phyloP scores from a whole-genome alignment of 2,113 vertebrate genomes.

The Rhabdornis inornatus region DNA sequence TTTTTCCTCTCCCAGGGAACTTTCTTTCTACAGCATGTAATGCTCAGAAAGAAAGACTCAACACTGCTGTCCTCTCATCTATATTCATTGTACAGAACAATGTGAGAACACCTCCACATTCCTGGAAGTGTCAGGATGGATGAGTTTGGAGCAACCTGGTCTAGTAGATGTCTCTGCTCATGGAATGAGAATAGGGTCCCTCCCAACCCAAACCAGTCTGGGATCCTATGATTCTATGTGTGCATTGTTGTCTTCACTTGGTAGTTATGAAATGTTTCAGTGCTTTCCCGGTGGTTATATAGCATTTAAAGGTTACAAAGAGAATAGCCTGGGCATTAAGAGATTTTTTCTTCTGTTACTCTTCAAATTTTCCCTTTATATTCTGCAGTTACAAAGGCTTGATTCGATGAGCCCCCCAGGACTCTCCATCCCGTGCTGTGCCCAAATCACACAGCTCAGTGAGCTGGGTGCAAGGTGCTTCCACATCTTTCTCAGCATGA shows the following conservation, averaged over 20 bases:
- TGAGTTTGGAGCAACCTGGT: background rate
- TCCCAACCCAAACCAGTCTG: background rate
- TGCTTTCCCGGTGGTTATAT: background rate
- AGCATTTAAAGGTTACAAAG: background rate
- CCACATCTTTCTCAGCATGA: background rate
- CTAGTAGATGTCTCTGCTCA: background rate
- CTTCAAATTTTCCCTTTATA: background rate
- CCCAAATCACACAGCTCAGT: background rate
- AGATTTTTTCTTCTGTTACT: background rate
- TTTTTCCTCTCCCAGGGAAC: background rate
- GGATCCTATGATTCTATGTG: rapidly evolving
- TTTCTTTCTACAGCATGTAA: background rate
- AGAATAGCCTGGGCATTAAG: background rate
- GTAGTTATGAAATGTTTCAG: background rate
- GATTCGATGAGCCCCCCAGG: background rate
- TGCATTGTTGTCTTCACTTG: background rate
- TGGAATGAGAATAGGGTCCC: background rate
- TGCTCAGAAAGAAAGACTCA: too few species aligned
- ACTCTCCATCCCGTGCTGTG: background rate
- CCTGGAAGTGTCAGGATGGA: background rate
- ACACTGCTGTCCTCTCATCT: background rate
- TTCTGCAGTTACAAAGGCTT: background rate
- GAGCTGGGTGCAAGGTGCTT: background rate
- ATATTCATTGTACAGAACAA: background rate
- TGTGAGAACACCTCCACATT: background rate